A percentile compares a stretch with the other conserved stretches of the same genome.
Conservation (phyloP, 2,888 invertebrate species). For the Lamellibrachia satsuma region DNA sequence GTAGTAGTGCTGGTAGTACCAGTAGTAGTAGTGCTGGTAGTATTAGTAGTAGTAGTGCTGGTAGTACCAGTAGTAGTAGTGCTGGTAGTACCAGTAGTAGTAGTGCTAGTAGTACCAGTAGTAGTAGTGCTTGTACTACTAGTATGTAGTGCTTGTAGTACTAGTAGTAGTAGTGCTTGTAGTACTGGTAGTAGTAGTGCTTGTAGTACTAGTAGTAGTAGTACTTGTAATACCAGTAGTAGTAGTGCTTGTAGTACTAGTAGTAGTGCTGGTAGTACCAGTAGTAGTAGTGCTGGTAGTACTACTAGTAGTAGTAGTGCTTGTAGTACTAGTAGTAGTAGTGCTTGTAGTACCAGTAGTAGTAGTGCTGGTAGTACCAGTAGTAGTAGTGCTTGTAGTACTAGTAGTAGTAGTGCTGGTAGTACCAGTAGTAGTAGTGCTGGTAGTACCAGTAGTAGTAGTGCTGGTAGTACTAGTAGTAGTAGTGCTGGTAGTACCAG, state of each 20-base stretch:
- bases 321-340: slow-evolving; percentile 19
- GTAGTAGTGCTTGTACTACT: background rate
- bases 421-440: background rate
- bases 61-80: background rate
- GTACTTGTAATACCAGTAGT: background rate
- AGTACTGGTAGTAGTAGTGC: background rate
- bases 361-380: too few relatives aligned
- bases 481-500: too few relatives aligned
- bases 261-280: slow-evolving; percentile 18
- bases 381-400: background rate
- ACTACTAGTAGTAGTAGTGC: slow-evolving; percentile 12
- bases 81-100: too few relatives aligned
- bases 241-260: slow-evolving; percentile 5
- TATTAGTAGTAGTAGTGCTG: slow-evolving; percentile 22
- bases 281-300: slow-evolving; percentile 14
- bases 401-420: slow-evolving; percentile 19
- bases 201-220: slow-evolving; percentile 18
- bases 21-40: slow-evolving; percentile 23
- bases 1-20: slow-evolving; percentile 14
- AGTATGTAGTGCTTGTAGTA: background rate
- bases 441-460: too few relatives aligned
- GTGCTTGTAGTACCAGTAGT: too few relatives aligned
- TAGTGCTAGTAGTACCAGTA: background rate
- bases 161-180: background rate
- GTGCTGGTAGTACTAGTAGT: too few relatives aligned